Percentiles rank a stretch among this genome's conserved stretches.
Conservation (phyloP, 1,140 invertebrate genomes). For the Drosophila arawakana region DNA sequence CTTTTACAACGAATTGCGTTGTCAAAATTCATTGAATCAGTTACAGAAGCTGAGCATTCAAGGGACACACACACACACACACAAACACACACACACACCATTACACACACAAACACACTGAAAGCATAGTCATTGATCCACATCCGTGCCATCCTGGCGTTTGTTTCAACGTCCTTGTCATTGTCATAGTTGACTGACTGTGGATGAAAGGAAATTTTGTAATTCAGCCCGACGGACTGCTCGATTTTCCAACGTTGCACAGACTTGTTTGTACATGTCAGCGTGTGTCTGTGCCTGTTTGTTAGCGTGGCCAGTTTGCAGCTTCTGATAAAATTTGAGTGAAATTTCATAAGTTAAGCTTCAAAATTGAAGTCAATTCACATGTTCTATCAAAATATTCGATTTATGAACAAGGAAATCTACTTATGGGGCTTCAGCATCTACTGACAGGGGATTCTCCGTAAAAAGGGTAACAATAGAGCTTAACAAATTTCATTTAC, state of each 20-base stretch:
- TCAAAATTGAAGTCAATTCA: constrained; percentile 9
- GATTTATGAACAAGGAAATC: background rate
- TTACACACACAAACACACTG: constrained; percentile 1
- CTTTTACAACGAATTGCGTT: constrained; percentile 32
- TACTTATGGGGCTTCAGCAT: too few relatives aligned
- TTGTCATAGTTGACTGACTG: constrained; percentile 35
- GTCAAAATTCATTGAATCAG: constrained; percentile 43
- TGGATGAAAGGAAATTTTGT: constrained; percentile 32
- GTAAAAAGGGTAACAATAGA: too few relatives aligned
- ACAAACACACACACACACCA: background rate
- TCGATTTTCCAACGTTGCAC: background rate
- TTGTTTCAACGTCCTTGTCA: constrained; percentile 41
- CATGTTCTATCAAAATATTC: background rate
- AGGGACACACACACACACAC: constrained; percentile 11
- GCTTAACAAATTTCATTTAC: too few relatives aligned
- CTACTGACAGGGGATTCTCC: too few relatives aligned
- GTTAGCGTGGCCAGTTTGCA: background rate
- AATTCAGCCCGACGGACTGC: constrained; percentile 27
- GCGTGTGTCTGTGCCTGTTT: background rate
- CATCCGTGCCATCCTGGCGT: constrained; percentile 14
- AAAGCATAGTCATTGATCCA: constrained; percentile 21
- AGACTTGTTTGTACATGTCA: background rate
- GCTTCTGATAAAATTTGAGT: constrained; percentile 5
- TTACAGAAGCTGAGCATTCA: constrained; percentile 28
- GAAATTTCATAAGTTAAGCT: constrained; percentile 9